phyloP scores from a whole-genome alignment of 2,888 invertebrate species.

The Resseliella maxima region DNA sequence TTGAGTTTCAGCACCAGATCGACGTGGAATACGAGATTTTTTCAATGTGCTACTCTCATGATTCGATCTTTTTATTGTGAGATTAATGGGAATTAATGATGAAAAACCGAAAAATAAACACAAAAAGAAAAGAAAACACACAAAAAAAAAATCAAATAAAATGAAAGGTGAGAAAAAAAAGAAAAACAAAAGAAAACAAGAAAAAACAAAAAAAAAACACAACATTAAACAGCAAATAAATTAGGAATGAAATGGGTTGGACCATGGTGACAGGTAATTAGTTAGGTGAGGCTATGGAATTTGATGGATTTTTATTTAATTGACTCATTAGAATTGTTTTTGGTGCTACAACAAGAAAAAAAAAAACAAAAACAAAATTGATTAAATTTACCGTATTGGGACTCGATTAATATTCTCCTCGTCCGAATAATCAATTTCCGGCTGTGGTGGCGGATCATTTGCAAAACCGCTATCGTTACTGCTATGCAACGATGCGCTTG shows the following conservation, averaged over 20 bases:
- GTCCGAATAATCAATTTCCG: slow-evolving; percentile 90
- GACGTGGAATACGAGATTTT: slow-evolving; percentile 56
- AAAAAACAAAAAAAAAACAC: neutral
- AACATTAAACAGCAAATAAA: neutral
- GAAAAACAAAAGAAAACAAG: slow-evolving; percentile 33
- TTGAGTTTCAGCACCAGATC: slow-evolving; percentile 9
- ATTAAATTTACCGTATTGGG: slow-evolving; percentile 68
- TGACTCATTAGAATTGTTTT: neutral
- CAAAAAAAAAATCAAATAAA: slow-evolving; percentile 24
- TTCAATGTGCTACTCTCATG: slow-evolving; percentile 35
- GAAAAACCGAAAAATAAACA: slow-evolving; percentile 35
- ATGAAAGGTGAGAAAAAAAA: neutral
- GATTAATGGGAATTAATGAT: slow-evolving; percentile 35
- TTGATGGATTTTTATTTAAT: neutral
- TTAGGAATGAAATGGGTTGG: neutral
- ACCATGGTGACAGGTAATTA: neutral
- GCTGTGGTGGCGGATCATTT: slow-evolving; percentile 87
- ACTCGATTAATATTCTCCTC: slow-evolving; percentile 79
- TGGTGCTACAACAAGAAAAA: neutral
- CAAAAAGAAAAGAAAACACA: slow-evolving; percentile 23
- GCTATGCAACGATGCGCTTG: slow-evolving; percentile 85
- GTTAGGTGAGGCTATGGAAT: neutral
- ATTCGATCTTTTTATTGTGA: slow-evolving; percentile 39
- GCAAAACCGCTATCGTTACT: slow-evolving; percentile 94
- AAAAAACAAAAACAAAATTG: too few species aligned